Base-by-base conservation (phyloP, 1,140 invertebrate species). In the Panonychus citri region DNA sequence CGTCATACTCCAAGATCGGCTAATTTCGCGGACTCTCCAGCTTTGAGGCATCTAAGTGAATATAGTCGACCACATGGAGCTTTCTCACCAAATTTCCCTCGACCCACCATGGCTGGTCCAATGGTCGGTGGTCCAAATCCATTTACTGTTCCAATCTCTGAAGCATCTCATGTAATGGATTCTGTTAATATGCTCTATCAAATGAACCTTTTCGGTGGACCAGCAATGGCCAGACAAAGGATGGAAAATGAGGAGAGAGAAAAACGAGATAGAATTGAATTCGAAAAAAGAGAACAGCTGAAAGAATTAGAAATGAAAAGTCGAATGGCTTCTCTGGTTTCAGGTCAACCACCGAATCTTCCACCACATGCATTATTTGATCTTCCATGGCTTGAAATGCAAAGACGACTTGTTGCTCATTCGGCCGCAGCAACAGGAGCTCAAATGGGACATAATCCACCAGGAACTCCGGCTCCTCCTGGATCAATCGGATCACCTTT, bases 361-460 rank as follows among this genome's bases (percentile, higher is more conserved):
- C 19, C 61, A 67, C 19, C 17, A 2, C 25, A 26, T 17, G 76
- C 67, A 65, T 77, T 70, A 54, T 74, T 90, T 51, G 87, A 93
- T 69, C 82, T 84, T 0, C 85, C 90, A 66, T 91, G 85, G 85
- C 67, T 91, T 53, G 89, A 93, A 65, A 76, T 88, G 64, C 85
- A 88, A 65, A 73, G 86, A 61, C 76, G 85, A 65, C 76, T 71
- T 62, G 64, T 64, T 21, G 60, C 60, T 19, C 62, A 60, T 26
- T 24, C n/a, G 19, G 43, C 43, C 7, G 49, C 49, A 10, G 26
- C 24, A 4, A 25, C 24, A 17, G 49, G 49, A 1, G 63, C 62
- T 30, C 39, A 59, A 39, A 34, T 34, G 30, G 30, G 30, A 7
- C 5, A 12, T 0, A 34, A 34, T 1, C 30, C 30, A 34, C 53